These are phyloP conservation scores for Sceloporus undulatus DNA, from an alignment of 2,113 vertebrate genomes.

Conservation along the genomic window DNA sequence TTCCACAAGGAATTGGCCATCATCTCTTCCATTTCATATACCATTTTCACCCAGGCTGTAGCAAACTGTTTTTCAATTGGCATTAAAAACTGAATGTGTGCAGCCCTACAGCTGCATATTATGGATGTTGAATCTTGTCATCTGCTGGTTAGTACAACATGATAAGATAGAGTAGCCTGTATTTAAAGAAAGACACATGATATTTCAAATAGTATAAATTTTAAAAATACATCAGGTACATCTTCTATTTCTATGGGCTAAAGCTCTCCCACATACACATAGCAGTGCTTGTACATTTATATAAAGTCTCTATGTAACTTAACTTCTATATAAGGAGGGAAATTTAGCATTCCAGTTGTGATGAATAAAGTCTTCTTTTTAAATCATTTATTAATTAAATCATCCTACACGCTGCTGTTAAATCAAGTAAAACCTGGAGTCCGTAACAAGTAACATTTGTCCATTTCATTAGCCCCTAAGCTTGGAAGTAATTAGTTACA, in stretches of 20 bases:
- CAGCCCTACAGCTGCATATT: slow-evolving; percentile 9
- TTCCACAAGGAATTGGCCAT: slow-evolving; percentile 69
- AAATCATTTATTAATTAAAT: too few relatives aligned
- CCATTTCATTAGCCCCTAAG: too few relatives aligned
- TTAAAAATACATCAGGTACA: background rate
- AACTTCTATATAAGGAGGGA: background rate
- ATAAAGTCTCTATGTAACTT: too few relatives aligned
- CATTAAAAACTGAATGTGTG: slow-evolving; percentile 18
- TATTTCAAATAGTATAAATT: background rate
- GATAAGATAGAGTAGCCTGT: background rate
- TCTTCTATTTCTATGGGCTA: background rate
- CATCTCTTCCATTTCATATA: slow-evolving; percentile 58
- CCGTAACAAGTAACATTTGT: too few relatives aligned
- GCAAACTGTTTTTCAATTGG: slow-evolving; percentile 39
- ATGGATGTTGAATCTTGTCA: background rate
- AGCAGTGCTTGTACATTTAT: too few relatives aligned
- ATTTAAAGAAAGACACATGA: background rate
- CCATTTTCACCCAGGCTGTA: background rate
- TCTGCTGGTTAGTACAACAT: background rate
- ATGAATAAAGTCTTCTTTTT: background rate
- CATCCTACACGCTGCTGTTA: too few relatives aligned
- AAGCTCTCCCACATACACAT: too few relatives aligned
- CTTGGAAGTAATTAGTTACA: too few relatives aligned
- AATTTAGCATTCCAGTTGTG: background rate
- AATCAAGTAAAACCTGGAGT: too few relatives aligned